These are phyloP conservation scores for Diphyllodes magnificus DNA, from an alignment of 2,113 vertebrate genomes.

Conservation along the genomic window DNA sequence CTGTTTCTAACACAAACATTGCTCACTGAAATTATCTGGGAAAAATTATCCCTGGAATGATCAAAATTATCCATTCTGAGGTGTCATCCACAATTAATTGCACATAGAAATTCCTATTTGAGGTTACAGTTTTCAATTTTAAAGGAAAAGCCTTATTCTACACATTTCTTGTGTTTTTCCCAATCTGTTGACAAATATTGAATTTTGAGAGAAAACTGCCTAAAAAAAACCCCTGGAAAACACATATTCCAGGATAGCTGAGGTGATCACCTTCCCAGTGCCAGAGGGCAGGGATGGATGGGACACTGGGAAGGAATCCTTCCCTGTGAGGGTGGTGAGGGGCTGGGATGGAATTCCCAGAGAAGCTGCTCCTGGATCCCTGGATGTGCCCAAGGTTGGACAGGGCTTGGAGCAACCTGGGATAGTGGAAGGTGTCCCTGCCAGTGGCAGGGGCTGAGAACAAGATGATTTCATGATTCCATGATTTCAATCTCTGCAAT, in stretches of 20 bases:
- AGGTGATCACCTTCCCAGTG: not conserved
- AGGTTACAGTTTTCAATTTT: not conserved
- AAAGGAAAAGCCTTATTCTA: not conserved
- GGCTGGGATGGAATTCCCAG: not conserved
- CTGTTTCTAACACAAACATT: not conserved
- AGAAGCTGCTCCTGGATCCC: not conserved
- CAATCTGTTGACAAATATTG: not conserved
- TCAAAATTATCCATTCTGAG: not conserved
- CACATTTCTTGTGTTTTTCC: not conserved
- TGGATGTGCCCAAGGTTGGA: not conserved
- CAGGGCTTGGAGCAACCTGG: not conserved
- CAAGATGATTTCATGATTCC: not conserved
- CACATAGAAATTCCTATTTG: not conserved
- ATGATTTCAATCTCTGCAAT: not conserved
- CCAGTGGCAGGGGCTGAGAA: not conserved
- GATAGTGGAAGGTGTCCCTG: not conserved
- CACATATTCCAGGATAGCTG: fast-evolving
- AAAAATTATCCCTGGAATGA: not conserved
- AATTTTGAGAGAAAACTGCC: not conserved
- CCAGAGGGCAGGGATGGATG: not conserved
- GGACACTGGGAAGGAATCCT: not conserved
- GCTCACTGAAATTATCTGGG: not conserved
- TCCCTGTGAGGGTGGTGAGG: not conserved
- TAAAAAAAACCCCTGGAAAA: not conserved
- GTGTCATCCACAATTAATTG: not conserved